These are phyloP conservation scores for Graphium colonna DNA, from an alignment of 2,888 invertebrate species.

Conservation along the genomic window DNA sequence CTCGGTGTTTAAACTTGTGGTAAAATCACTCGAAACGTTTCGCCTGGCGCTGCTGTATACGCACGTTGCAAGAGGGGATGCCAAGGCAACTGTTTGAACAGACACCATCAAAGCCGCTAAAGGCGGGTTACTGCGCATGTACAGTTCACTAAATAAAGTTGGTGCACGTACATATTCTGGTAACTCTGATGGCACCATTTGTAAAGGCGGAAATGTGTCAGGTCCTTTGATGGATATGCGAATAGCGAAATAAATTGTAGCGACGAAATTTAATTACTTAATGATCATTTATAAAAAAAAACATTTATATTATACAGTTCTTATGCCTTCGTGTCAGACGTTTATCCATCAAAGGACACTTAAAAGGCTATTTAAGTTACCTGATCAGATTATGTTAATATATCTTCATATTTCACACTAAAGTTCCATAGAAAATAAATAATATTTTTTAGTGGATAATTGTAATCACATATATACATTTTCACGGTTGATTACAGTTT, in stretches of 20 bases:
- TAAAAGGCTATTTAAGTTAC: not conserved
- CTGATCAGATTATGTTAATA: not conserved
- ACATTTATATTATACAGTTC: no score
- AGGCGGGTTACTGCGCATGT: constrained; percentile 53
- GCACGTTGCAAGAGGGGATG: constrained; percentile 46
- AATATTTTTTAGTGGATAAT: no score
- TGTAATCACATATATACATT: no score
- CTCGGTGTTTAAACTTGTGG: constrained; percentile 52
- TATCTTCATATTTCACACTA: not conserved
- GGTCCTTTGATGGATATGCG: not conserved
- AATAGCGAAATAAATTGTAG: not conserved
- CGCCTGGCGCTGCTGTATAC: constrained; percentile 35
- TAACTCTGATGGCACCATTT: constrained; percentile 24
- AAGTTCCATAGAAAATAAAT: no score
- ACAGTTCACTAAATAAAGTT: constrained; percentile 32
- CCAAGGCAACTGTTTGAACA: constrained; percentile 49
- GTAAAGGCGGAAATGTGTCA: constrained; percentile 4
- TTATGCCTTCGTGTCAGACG: not conserved
- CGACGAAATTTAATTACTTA: not conserved
- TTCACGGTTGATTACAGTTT: no score
- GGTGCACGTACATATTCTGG: constrained; percentile 28
- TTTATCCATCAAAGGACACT: not conserved
- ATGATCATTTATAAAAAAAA: no score
- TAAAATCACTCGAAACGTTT: constrained; percentile 43
- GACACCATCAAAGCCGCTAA: constrained; percentile 34